phyloP scores from a whole-genome alignment of 2,113 vertebrate genomes.

The Columbina picui region DNA sequence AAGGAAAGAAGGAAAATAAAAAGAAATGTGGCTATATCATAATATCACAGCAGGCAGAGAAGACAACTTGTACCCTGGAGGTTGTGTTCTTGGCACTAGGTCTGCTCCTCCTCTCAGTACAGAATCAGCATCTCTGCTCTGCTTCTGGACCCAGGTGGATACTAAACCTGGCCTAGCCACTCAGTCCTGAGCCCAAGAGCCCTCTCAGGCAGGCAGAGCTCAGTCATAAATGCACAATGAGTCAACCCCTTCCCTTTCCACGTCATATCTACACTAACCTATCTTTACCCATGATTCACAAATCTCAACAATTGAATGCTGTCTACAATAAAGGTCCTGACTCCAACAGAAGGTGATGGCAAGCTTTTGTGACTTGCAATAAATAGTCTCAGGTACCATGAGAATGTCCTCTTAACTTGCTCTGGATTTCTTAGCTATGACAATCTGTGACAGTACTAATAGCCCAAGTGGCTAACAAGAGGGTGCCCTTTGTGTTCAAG shows the following conservation, averaged over 20 bases:
- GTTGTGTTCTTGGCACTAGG: background rate
- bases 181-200: background rate
- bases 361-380: background rate
- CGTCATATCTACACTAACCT: fast-evolving
- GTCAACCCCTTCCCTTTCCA: background rate
- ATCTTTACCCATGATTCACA: background rate
- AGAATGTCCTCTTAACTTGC: background rate
- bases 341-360: background rate
- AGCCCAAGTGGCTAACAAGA: background rate
- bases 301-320: background rate
- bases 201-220: background rate
- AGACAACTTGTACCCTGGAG: background rate
- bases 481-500: background rate
- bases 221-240: background rate
- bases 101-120: background rate
- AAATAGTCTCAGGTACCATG: background rate
- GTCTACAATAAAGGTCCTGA: background rate
- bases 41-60: background rate
- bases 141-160: background rate
- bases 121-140: background rate
- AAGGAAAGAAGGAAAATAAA: background rate
- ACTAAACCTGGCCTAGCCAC: background rate
- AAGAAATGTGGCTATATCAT: background rate
- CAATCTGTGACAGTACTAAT: background rate
- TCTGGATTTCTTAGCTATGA: background rate